Conservation (phyloP, 2,797 vertebrate species). For the Pipistrellus pipistrellus region DNA sequence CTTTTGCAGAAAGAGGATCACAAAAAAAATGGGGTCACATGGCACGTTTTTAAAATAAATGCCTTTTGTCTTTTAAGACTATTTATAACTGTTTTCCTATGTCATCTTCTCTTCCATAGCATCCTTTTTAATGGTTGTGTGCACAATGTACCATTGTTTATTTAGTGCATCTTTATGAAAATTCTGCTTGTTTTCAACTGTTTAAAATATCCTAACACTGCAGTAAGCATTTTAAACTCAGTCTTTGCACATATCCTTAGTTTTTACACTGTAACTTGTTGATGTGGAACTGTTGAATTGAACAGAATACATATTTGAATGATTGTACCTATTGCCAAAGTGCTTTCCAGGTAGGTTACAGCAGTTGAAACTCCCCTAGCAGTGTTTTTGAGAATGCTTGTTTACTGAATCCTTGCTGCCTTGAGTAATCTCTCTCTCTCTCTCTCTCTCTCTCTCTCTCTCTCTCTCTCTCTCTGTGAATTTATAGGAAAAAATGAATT, state of each 20-base stretch:
- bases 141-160: not conserved
- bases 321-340: not conserved
- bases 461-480: no score
- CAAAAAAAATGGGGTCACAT: not conserved
- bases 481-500: not conserved
- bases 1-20: not conserved
- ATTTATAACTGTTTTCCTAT: not conserved
- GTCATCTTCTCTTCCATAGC: not conserved
- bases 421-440: not conserved
- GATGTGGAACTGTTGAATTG: not conserved
- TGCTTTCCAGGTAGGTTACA: not conserved
- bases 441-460: no score
- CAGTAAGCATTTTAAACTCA: not conserved
- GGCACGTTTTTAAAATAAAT: not conserved
- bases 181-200: not conserved
- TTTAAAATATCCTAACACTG: not conserved
- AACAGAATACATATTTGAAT: not conserved
- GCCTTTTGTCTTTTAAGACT: slow-evolving; percentile 11
- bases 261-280: slow-evolving; percentile 26
- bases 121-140: not conserved
- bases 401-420: slow-evolving; percentile 2
- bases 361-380: not conserved
- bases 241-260: not conserved
- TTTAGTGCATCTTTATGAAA: not conserved
- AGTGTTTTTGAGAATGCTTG: slow-evolving; percentile 25